A percentile compares a stretch with the other conserved stretches of the same genome.
phyloP scores from a whole-genome alignment of 2,113 vertebrate genomes.

The Planiliza haematocheilus region DNA sequence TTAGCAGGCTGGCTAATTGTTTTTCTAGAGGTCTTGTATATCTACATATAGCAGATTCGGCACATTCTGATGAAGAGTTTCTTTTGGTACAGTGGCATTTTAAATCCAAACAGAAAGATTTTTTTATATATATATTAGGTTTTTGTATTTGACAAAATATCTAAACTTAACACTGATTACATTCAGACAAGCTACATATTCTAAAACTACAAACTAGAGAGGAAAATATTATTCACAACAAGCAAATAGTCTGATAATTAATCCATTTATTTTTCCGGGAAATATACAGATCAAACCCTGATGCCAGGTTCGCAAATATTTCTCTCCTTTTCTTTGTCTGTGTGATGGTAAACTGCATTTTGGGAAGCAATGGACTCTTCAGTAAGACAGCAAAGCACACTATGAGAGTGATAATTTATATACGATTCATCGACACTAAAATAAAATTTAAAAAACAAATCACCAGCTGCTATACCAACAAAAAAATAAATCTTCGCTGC shows the following conservation, averaged over 20 bases:
- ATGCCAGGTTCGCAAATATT: background rate
- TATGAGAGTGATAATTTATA: background rate
- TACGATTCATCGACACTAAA: background rate
- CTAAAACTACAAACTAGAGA: background rate
- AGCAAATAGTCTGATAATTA: background rate
- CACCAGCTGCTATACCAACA: background rate
- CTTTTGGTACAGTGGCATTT: background rate
- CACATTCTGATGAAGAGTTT: background rate
- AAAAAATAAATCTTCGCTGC: slow-evolving; percentile 9
- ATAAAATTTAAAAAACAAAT: background rate
- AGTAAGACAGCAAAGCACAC: background rate
- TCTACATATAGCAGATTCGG: background rate
- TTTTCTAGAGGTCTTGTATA: background rate
- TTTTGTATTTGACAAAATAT: too few species aligned
- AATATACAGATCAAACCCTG: background rate
- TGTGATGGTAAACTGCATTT: slow-evolving; percentile 12
- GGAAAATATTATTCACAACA: background rate
- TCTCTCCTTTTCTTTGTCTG: slow-evolving; percentile 31
- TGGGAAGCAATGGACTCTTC: slow-evolving; percentile 2
- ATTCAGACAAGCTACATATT: background rate
- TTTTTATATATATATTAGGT: too few species aligned
- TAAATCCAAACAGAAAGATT: too few species aligned
- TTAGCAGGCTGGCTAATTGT: background rate
- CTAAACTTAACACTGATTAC: background rate
- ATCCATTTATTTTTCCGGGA: background rate